Base-by-base conservation (phyloP, 1,140 invertebrate species). In the Zaprionus capensis region DNA sequence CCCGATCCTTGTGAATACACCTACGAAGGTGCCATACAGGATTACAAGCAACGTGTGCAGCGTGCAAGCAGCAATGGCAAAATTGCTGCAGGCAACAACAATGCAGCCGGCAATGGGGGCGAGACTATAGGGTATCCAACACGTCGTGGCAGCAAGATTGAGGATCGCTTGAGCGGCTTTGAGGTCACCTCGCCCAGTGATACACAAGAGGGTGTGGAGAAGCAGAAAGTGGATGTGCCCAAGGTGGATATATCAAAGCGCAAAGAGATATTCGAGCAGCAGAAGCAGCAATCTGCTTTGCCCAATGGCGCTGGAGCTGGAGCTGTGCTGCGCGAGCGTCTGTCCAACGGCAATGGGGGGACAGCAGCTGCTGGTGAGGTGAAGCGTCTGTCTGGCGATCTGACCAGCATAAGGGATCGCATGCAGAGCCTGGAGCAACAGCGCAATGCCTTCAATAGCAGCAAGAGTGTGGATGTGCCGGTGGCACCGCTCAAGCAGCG, bases 11-110 rank as follows among this genome's bases (percentile, higher is more conserved):
- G 92, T 62, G 96, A 97, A 87, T 97, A 97, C 92, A 97, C 96
- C 1, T 97, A 97, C 91, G 97, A 97, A 92, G 95, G 96, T 75
- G 97, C 97, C 69, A 97, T 97, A 73, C 96, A 97, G 81, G 96
- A 96, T 71, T 97, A 97, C 90, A 96, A 97, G 66, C 96, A 95
- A 69, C 95, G 95, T 83, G 96, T 96, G 69, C 94, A 94, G 53
- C 95, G 93, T 86, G 96, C 82, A 65, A 90, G 70, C 70, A 91
- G 69, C 65, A 91, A 79, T 49, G 78, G 74, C 51, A 79, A 80
- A 24, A 55, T 70, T 5, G 55, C 61, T 9, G 56, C 61, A 9
- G 56, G 68, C 64, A 90, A 86, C 46, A 91, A 80, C 62, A 58
- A 41, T 55, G 57, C 56, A 11, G 11, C 74, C 7, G 46, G 49